These are phyloP conservation scores for Musca domestica DNA, from an alignment of 1,140 invertebrate species.

Conservation along the genomic window DNA sequence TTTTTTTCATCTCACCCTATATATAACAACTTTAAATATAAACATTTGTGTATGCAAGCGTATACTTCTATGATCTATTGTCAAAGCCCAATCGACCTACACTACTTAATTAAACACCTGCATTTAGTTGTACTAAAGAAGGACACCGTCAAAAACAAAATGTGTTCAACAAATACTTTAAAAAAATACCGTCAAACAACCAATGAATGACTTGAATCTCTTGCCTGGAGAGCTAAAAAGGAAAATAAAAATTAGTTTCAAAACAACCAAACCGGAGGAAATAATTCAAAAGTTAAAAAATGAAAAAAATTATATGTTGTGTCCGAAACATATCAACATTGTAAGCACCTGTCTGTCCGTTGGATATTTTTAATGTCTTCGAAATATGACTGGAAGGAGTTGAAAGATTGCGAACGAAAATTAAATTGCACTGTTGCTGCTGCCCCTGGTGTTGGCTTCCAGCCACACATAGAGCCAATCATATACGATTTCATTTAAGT, in stretches of 20 bases:
- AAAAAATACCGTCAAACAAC: not conserved
- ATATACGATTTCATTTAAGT: too few relatives aligned
- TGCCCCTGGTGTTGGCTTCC: too few relatives aligned
- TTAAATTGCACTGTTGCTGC: too few relatives aligned
- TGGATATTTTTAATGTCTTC: not conserved
- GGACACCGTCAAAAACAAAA: not conserved
- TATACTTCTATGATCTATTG: not conserved
- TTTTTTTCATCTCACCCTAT: too few relatives aligned
- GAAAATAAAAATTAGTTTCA: not conserved
- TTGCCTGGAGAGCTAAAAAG: not conserved
- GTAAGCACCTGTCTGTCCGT: not conserved
- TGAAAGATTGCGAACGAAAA: too few relatives aligned
- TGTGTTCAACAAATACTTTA: not conserved
- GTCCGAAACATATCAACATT: not conserved
- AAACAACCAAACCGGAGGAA: not conserved
- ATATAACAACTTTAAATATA: too few relatives aligned
- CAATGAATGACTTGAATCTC: not conserved
- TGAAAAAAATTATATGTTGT: not conserved
- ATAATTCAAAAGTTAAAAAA: constrained; percentile 16
- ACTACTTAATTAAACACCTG: constrained; percentile 10
- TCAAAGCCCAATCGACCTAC: not conserved
- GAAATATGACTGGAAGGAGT: too few relatives aligned
- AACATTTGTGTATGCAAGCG: too few relatives aligned
- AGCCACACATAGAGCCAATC: too few relatives aligned
- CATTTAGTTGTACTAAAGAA: constrained; percentile 1